Evolutionary conservation across 1,140 invertebrate genomes (phyloP), one percentile per base, ranked within the genome.

Genomic region (Heliconius eleuchia): DNA sequence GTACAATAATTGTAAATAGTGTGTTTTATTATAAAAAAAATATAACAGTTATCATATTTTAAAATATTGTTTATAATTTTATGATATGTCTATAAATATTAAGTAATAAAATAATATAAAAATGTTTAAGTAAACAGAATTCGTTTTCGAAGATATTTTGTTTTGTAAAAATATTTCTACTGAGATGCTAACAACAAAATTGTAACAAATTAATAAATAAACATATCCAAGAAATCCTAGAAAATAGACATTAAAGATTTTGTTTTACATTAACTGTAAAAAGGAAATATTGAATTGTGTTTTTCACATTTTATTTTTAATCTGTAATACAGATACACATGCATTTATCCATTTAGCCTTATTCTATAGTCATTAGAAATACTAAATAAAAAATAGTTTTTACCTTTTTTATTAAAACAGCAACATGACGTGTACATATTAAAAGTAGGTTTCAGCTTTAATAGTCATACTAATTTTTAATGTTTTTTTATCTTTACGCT

Each of bases 391-490:
- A 27, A 60, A 60, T n/a, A 30, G 3, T 16, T 7, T 66, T 23
- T 46, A 46, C 6, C 7, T 66, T 30, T 66, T 66, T 66, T 1
- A 5, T 23, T 23, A 16, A 46, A 46, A 46, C 5, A 46, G 11
- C 9, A 16, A 27, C 60, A 66, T 23, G 19, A 66, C 60, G 23
- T 77, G 76, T 77, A 77, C 42, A 77, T 77, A 77, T 77, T 76
- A 70, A 77, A 77, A 77, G 77, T 88, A 87, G 86, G 87, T 79
- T 76, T 77, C 85, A 89, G 89, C 89, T 91, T 91, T 91, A 91
- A 91, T 91, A 89, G 87, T 84, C 87, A 87, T 52, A 71, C 72
- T 72, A 23, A 18, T n/a, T 71, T 18, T 18, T 13, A 50, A 11
- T 46, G 27, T 23, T 50, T 73, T 50, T 46, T 73, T 46, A 74